phyloP scores from a whole-genome alignment of 1,140 invertebrate species.

The Thaumatotibia leucotreta region DNA sequence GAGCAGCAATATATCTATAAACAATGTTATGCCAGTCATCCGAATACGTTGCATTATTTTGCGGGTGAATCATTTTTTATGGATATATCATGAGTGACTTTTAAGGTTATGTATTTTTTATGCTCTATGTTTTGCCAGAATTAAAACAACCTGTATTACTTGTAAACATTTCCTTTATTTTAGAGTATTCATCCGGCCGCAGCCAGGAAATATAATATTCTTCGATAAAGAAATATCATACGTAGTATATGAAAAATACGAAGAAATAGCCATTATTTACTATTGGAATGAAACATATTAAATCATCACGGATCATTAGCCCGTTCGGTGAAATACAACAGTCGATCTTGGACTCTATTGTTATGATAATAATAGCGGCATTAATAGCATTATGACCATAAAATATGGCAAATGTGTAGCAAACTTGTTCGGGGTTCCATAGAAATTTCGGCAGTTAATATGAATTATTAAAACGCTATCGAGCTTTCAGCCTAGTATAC shows the following conservation, averaged over 20 bases:
- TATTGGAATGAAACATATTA: conserved; percentile 9
- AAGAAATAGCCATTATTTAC: not conserved
- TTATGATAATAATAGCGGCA: not conserved
- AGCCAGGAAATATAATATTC: not conserved
- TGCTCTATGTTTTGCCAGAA: too few species aligned
- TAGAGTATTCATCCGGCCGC: too few species aligned
- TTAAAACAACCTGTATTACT: too few species aligned
- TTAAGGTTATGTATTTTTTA: too few species aligned
- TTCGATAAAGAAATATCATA: not conserved
- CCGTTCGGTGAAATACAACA: conserved; percentile 3
- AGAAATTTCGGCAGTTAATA: not conserved
- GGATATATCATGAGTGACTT: too few species aligned
- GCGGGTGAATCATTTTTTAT: too few species aligned
- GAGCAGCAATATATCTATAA: too few species aligned
- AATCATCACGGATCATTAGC: conserved; percentile 7
- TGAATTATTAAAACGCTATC: not conserved
- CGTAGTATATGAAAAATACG: not conserved
- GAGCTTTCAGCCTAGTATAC: too few species aligned
- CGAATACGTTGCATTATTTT: too few species aligned
- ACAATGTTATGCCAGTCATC: too few species aligned
- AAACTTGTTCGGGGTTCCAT: not conserved
- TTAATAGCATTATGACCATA: not conserved
- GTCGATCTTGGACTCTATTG: conserved; percentile 1
- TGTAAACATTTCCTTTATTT: too few species aligned
- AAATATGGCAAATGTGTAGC: not conserved